Conservation (phyloP, 2,797 vertebrate species). For the Gallinago solitaria region DNA sequence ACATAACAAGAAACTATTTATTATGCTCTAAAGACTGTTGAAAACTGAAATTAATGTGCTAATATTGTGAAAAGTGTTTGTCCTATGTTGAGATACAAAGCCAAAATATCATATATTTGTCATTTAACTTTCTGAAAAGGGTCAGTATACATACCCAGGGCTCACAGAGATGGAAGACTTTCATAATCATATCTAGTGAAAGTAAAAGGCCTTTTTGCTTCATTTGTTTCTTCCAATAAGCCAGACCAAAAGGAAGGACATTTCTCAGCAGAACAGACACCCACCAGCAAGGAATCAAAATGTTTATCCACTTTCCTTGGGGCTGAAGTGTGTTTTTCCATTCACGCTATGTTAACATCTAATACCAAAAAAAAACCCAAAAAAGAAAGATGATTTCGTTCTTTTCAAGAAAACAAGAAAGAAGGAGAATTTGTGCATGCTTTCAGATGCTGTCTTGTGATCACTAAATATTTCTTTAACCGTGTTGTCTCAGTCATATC, state of each 20-base stretch:
- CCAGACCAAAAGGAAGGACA: neutral
- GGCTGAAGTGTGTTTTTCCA: neutral
- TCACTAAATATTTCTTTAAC: neutral
- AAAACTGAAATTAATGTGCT: neutral
- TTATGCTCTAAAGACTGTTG: neutral
- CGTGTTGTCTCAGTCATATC: neutral
- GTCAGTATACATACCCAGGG: neutral
- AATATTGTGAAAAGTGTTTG: neutral
- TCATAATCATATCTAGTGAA: neutral
- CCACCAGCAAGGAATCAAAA: neutral
- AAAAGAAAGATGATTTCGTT: neutral
- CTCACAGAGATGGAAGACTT: neutral
- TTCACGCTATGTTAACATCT: conserved; percentile 31
- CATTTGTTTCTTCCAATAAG: neutral
- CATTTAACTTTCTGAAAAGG: neutral
- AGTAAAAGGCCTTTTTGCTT: neutral
- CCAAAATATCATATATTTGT: neutral
- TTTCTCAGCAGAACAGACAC: neutral
- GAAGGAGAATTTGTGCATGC: neutral
- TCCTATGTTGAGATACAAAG: neutral
- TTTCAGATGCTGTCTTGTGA: neutral
- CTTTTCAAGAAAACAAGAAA: neutral
- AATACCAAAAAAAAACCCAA: neutral
- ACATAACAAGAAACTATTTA: neutral
- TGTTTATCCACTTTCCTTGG: neutral